Conservation (phyloP, 2,797 vertebrate species). For the Sus cebifrons region DNA sequence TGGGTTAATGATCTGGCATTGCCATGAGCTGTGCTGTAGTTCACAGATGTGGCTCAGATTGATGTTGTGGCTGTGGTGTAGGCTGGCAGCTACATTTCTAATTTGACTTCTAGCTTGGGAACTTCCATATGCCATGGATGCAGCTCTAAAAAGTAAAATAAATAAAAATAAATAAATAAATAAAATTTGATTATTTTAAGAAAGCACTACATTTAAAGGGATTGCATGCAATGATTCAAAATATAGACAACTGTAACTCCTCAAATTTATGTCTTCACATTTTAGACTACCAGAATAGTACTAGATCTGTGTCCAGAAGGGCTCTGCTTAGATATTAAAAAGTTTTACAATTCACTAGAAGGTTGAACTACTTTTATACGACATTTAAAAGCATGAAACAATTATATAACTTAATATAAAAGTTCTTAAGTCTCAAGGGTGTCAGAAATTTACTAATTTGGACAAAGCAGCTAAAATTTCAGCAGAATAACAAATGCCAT, state of each 20-base stretch:
- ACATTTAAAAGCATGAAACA: constrained; percentile 29
- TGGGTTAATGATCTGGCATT: too few relatives aligned
- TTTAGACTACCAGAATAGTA: background rate
- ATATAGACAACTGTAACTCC: background rate
- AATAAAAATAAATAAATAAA: too few relatives aligned
- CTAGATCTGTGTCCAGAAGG: background rate
- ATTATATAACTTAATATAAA: constrained; percentile 35
- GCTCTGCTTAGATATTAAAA: background rate
- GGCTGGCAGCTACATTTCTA: too few relatives aligned
- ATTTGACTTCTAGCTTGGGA: too few relatives aligned
- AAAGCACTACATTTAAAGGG: constrained; percentile 35
- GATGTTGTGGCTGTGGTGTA: too few relatives aligned
- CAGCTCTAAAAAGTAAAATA: too few relatives aligned
- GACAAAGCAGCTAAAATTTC: background rate
- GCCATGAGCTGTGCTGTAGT: too few relatives aligned
- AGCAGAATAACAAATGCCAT: background rate
- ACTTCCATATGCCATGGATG: too few relatives aligned
- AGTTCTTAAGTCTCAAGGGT: constrained; percentile 30
- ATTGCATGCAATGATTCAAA: background rate
- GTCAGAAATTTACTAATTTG: constrained; percentile 33
- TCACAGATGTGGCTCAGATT: too few relatives aligned
- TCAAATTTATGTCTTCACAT: background rate
- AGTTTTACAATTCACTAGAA: background rate
- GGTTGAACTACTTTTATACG: background rate
- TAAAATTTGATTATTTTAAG: background rate